phyloP scores from a whole-genome alignment of 2,888 invertebrate genomes.

The Patella pellucida region DNA sequence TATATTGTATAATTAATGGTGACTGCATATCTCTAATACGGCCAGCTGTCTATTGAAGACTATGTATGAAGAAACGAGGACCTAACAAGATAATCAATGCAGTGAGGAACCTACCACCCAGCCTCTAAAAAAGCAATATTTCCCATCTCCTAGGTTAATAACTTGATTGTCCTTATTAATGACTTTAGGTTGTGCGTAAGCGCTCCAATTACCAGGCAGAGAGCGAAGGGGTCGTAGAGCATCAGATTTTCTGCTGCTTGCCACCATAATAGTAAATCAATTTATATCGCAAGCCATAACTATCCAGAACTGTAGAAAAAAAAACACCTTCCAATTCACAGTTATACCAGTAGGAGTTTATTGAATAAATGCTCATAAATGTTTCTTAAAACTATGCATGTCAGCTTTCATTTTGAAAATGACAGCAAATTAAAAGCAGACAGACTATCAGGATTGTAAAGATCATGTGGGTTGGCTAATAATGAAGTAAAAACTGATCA shows the following conservation, averaged over 20 bases:
- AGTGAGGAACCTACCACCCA: slow-evolving; percentile 6
- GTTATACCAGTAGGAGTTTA: slow-evolving; percentile 7
- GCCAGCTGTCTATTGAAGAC: slow-evolving; percentile 11
- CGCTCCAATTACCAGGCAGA: slow-evolving; percentile 19
- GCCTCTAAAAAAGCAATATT: background rate
- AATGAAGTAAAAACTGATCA: too few relatives aligned
- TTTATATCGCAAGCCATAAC: slow-evolving; percentile 13
- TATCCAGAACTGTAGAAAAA: slow-evolving; percentile 7
- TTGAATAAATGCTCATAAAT: slow-evolving; percentile 21
- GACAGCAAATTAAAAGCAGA: slow-evolving; percentile 22
- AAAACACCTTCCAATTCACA: slow-evolving; percentile 15
- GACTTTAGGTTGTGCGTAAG: slow-evolving; percentile 23
- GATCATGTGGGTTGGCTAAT: too few relatives aligned
- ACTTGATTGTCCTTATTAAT: slow-evolving; percentile 27
- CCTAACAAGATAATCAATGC: slow-evolving; percentile 11
- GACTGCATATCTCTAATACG: slow-evolving; percentile 10
- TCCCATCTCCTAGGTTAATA: slow-evolving; percentile 18
- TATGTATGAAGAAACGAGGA: background rate
- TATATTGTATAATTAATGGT: slow-evolving; percentile 12
- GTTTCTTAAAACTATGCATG: slow-evolving; percentile 11
- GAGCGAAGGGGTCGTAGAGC: slow-evolving; percentile 3
- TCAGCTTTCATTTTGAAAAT: slow-evolving; percentile 9
- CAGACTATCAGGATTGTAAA: slow-evolving; percentile 8
- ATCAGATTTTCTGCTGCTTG: slow-evolving; percentile 4
- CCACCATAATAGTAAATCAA: slow-evolving; percentile 23